Evolutionary conservation across 1,140 invertebrate genomes (phyloP).

Genomic region (Venturia canescens): DNA sequence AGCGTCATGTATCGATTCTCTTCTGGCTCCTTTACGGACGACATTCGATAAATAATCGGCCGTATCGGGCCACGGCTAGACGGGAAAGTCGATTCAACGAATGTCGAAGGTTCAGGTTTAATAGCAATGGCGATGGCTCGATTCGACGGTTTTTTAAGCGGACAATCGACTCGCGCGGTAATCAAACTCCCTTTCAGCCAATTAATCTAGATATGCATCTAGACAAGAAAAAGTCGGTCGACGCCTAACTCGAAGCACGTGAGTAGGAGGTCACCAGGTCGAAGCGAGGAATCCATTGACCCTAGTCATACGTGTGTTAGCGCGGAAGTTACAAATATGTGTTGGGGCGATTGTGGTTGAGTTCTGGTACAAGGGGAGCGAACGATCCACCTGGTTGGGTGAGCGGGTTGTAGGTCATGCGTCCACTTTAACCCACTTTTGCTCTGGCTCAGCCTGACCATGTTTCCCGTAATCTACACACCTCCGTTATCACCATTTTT

Average conservation of each 20-base stretch:
- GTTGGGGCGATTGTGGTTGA: background rate
- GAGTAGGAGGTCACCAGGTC: slow-evolving; percentile 40
- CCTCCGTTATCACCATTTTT: background rate
- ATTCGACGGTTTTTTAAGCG: too few relatives aligned
- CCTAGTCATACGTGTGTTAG: slow-evolving; percentile 28
- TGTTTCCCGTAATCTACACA: background rate
- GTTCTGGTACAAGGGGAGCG: slow-evolving; percentile 19
- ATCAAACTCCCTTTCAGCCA: too few relatives aligned
- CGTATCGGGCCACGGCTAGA: too few relatives aligned
- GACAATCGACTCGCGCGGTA: too few relatives aligned
- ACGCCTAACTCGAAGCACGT: slow-evolving; percentile 34
- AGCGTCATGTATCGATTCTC: background rate
- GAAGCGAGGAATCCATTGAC: slow-evolving; percentile 42
- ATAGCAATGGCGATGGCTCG: too few relatives aligned
- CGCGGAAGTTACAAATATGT: slow-evolving; percentile 12
- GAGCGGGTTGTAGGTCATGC: slow-evolving; percentile 37
- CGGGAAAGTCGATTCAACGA: too few relatives aligned
- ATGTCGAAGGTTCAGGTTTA: too few relatives aligned
- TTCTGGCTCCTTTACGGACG: background rate
- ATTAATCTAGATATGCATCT: too few relatives aligned
- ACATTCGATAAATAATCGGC: background rate
- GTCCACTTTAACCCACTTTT: slow-evolving; percentile 43
- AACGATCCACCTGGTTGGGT: slow-evolving; percentile 30
- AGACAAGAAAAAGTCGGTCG: background rate
- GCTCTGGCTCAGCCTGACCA: background rate